Conservation (phyloP, 2,113 vertebrate genomes). For the Rhinolophus ferrumequinum region DNA sequence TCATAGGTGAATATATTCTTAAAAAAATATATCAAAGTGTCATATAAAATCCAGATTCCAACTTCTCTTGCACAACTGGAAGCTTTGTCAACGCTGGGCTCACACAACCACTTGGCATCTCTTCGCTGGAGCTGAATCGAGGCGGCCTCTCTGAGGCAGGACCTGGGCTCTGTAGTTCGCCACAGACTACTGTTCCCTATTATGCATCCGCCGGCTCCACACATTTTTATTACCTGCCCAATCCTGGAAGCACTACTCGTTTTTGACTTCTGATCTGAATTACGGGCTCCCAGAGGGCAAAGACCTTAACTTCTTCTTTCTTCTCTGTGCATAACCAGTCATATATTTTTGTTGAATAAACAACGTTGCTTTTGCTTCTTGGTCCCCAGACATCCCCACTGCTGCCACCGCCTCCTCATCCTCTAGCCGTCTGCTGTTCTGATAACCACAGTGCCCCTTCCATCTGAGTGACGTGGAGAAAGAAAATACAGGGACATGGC, state of each 20-base stretch:
- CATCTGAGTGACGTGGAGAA: background rate
- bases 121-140: background rate
- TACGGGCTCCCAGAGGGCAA: background rate
- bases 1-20: background rate
- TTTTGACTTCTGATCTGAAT: background rate
- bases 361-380: background rate
- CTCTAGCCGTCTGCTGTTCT: slow-evolving; percentile 1
- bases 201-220: rapidly evolving
- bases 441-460: background rate
- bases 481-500: background rate
- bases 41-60: background rate
- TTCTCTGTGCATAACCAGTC: background rate
- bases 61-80: background rate
- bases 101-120: background rate
- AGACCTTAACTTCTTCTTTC: background rate
- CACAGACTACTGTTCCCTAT: background rate
- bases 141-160: background rate
- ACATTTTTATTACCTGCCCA: background rate
- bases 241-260: background rate
- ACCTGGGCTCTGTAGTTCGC: background rate
- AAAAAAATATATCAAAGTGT: background rate
- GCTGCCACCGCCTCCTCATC: background rate
- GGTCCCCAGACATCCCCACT: background rate
- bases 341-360: slow-evolving; percentile 2
- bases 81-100: background rate